A percentile compares a stretch with the other conserved stretches of the same genome.
Evolutionary conservation across 2,113 vertebrate species (phyloP).

Genomic region (Syngnathus scovelli): DNA sequence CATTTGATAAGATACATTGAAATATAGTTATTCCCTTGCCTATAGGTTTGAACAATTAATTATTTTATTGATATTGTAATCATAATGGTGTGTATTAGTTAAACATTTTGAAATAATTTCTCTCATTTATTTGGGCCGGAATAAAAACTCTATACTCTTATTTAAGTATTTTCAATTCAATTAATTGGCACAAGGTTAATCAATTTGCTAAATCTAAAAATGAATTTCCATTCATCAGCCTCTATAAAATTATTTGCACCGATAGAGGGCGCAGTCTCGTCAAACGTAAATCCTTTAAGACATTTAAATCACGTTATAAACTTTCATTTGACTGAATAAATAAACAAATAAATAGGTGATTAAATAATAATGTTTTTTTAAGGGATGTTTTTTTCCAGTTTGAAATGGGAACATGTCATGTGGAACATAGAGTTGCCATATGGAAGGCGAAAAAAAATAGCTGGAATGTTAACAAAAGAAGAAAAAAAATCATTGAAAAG

Average conservation of each 20-base stretch:
- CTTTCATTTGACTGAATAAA: not conserved
- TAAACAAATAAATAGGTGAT: not conserved
- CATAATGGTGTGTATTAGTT: not conserved
- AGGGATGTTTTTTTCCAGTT: too few species aligned
- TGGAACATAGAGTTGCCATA: not conserved
- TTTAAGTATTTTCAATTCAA: not conserved
- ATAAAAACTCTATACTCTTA: not conserved
- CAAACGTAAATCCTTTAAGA: conserved; percentile 1
- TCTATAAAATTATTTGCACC: not conserved
- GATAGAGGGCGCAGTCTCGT: conserved; percentile 25
- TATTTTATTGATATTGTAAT: not conserved
- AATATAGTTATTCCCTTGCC: too few species aligned
- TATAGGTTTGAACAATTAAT: too few species aligned
- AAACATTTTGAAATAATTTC: not conserved
- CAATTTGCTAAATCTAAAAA: too few species aligned
- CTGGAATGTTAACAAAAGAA: not conserved
- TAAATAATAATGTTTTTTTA: too few species aligned
- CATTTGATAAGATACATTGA: not conserved
- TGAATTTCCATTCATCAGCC: not conserved
- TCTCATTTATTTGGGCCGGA: not conserved
- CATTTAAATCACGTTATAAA: not conserved
- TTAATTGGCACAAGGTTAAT: not conserved
- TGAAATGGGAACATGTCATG: not conserved
- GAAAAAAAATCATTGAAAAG: not conserved
- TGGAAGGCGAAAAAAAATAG: not conserved